Conservation (phyloP, 2,888 invertebrate species). For the Drosophila longiperda region DNA sequence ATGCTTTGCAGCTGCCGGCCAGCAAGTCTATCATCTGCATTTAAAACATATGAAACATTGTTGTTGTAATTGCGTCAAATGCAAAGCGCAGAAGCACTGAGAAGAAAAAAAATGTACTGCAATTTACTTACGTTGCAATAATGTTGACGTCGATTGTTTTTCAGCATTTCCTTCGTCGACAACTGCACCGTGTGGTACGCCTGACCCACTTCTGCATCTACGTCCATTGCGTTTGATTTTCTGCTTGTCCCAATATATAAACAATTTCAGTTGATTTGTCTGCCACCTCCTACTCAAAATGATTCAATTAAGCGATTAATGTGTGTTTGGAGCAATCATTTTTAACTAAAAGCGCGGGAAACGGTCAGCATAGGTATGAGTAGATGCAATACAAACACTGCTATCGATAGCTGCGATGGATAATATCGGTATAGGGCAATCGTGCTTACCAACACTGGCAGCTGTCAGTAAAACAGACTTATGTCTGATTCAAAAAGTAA, state of each 20-base stretch:
- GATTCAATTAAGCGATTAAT: conserved; percentile 10
- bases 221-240: conserved; percentile 65
- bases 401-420: conserved; percentile 23
- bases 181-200: conserved; percentile 82
- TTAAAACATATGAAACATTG: conserved; percentile 26
- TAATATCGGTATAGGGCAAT: conserved; percentile 20
- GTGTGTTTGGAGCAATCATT: conserved; percentile 19
- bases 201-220: conserved; percentile 70
- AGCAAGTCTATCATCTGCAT: conserved; percentile 85
- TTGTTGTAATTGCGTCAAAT: conserved; percentile 16
- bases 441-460: conserved; percentile 16
- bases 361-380: conserved; percentile 22
- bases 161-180: conserved; percentile 83
- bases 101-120: background rate
- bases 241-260: background rate
- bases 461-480: background rate
- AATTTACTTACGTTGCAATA: conserved; percentile 82
- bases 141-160: conserved; percentile 82
- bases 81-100: conserved; percentile 24
- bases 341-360: conserved; percentile 65
- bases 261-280: background rate
- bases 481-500: background rate
- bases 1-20: conserved; percentile 82
- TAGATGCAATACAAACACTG: background rate
- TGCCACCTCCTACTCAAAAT: conserved; percentile 13